Evolutionary conservation across 2,113 vertebrate genomes (phyloP).

Genomic region (Pavo muticus): DNA sequence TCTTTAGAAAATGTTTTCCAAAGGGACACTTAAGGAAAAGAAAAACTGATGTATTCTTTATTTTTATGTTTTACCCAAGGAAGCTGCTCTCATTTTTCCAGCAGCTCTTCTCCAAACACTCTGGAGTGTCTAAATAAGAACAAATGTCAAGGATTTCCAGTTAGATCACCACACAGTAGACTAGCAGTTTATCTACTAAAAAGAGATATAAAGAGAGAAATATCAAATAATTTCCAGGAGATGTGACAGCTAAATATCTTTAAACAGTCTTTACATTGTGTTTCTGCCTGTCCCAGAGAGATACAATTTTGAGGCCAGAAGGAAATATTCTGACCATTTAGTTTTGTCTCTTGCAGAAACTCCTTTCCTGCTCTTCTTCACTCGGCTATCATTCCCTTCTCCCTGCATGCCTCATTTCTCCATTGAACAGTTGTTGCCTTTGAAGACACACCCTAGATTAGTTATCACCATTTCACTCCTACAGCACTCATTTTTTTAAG

Average conservation of each 20-base stretch:
- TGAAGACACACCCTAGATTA: conserved; percentile 8
- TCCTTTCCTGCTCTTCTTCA: neutral
- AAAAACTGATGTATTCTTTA: neutral
- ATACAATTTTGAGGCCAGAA: neutral
- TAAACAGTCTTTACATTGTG: neutral
- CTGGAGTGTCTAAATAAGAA: neutral
- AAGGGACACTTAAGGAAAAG: neutral
- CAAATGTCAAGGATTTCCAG: neutral
- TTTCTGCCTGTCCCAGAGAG: neutral
- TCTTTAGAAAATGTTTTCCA: neutral
- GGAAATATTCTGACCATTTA: neutral
- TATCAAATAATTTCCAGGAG: neutral
- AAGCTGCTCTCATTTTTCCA: neutral
- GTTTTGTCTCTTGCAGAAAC: neutral
- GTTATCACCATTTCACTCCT: neutral
- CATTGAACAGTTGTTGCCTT: neutral
- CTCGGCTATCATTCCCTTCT: accelerated
- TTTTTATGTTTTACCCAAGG: neutral
- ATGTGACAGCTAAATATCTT: neutral
- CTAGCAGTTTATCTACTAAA: neutral
- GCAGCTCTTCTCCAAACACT: neutral
- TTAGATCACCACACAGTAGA: neutral
- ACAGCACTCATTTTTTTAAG: neutral
- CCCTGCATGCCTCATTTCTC: neutral
- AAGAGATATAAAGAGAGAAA: neutral